A percentile compares a stretch with the other conserved stretches of the same genome.
phyloP scores from a whole-genome alignment of 2,888 invertebrate species.

The Tipula lateralis region DNA sequence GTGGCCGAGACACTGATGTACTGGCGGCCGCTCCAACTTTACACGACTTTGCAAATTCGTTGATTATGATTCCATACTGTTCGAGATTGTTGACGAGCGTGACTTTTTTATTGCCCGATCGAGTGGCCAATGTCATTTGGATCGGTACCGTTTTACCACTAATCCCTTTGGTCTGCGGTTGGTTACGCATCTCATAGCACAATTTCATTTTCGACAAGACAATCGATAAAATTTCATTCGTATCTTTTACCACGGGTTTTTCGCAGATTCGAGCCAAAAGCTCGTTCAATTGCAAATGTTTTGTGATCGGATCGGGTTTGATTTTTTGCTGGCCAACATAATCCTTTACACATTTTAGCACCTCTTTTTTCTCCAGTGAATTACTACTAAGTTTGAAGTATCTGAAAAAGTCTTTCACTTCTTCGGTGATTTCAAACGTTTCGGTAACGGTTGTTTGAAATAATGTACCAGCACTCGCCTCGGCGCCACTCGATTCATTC shows the following conservation, averaged over 20 bases:
- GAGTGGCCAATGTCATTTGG: conserved; percentile 67
- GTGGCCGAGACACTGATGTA: conserved; percentile 69
- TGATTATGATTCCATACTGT: conserved; percentile 73
- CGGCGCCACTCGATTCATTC: conserved; percentile 29
- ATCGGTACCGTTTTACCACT: conserved; percentile 73
- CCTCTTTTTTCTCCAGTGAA: conserved; percentile 57
- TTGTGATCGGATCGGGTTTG: conserved; percentile 41
- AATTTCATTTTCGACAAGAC: conserved; percentile 58
- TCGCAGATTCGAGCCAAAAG: conserved; percentile 42
- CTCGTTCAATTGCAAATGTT: conserved; percentile 43
- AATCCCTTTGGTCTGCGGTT: conserved; percentile 43
- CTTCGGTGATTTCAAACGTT: conserved; percentile 45
- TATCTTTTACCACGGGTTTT: conserved; percentile 34
- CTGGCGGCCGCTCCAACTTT: conserved; percentile 84
- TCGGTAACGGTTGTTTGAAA: conserved; percentile 47
- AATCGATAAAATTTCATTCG: neutral
- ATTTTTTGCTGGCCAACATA: conserved; percentile 56
- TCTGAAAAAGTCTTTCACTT: conserved; percentile 44
- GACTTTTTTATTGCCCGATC: conserved; percentile 86
- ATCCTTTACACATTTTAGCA: conserved; percentile 63
- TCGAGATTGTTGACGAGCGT: conserved; percentile 88
- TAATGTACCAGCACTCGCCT: conserved; percentile 39
- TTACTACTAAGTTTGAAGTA: conserved; percentile 57
- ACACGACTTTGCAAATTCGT: conserved; percentile 73
- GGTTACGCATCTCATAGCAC: conserved; percentile 47